Percentiles rank a stretch among this genome's conserved stretches.
These are phyloP conservation scores for Microchrysa polita DNA, from an alignment of 2,888 invertebrate species.

Conservation along the genomic window DNA sequence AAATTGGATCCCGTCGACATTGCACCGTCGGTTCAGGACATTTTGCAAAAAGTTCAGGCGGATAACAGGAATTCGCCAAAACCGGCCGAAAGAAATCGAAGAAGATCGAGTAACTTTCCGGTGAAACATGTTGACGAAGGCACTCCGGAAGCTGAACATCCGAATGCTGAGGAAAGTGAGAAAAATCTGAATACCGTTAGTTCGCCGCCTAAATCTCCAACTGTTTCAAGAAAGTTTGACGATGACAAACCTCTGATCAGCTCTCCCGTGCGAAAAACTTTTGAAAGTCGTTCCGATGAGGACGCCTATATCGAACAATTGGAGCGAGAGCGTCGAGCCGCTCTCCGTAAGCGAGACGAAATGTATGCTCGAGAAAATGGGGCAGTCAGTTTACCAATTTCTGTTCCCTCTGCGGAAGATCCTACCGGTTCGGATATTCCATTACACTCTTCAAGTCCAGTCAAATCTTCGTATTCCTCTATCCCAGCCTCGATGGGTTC, in stretches of 20 bases:
- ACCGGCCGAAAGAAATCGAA: constrained; percentile 1
- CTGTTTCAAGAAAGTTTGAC: not conserved
- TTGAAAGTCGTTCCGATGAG: constrained; percentile 22
- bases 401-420: not conserved
- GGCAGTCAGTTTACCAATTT: not conserved
- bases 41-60: constrained; percentile 54
- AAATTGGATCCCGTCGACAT: constrained; percentile 58
- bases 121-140: constrained; percentile 11
- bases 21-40: constrained; percentile 62
- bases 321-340: constrained; percentile 59
- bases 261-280: not conserved
- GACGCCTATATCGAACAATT: constrained; percentile 57
- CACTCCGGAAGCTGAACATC: not conserved
- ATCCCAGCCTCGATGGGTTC: constrained; percentile 28
- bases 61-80: not conserved
- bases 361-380: constrained; percentile 54
- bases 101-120: constrained; percentile 1
- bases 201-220: not conserved
- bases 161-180: not conserved
- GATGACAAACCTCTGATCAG: not conserved
- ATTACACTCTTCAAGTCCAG: constrained; percentile 11
- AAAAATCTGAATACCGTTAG: not conserved
- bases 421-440: not conserved
- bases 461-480: constrained; percentile 11
- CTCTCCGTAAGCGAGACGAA: constrained; percentile 60